Conservation (phyloP, 2,888 invertebrate species). For the Clunio marinus region DNA sequence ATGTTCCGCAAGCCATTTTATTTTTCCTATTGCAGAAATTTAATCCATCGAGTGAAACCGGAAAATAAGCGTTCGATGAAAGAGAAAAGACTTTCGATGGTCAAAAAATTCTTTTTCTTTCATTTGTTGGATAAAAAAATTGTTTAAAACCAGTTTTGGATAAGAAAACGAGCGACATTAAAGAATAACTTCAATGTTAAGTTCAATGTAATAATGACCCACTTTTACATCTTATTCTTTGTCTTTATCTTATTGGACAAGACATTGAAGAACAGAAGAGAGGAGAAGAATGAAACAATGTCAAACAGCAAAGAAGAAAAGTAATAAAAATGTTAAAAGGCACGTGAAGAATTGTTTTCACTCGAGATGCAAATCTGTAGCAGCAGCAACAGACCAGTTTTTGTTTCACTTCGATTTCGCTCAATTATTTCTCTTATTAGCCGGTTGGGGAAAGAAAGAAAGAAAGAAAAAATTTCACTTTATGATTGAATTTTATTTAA, state of each 20-base stretch:
- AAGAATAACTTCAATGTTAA: no score
- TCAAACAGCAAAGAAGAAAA: conserved; percentile 20
- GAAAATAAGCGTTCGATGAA: background rate
- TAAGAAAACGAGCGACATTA: background rate
- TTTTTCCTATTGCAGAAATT: no score
- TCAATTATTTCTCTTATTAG: conserved; percentile 38
- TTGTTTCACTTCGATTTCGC: conserved; percentile 37
- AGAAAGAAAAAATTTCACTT: conserved; percentile 33
- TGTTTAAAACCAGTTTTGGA: no score
- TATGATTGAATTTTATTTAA: conserved; percentile 1
- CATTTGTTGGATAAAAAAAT: background rate
- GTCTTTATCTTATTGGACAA: conserved; percentile 5
- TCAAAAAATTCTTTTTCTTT: background rate
- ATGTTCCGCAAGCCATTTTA: background rate
- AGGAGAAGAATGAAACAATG: conserved; percentile 2
- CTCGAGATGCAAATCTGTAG: conserved; percentile 11
- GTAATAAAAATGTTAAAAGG: no score
- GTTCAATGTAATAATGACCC: conserved; percentile 35
- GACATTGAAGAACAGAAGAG: background rate
- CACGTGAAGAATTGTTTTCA: conserved; percentile 17
- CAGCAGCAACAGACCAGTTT: conserved; percentile 30
- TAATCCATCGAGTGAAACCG: conserved; percentile 10
- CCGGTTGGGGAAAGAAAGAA: background rate
- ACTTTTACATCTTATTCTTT: conserved; percentile 21
- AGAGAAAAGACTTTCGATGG: background rate